A percentile compares a stretch with the other conserved stretches of the same genome.
phyloP scores from a whole-genome alignment of 2,888 invertebrate genomes.

The Cerceris rybyensis region DNA sequence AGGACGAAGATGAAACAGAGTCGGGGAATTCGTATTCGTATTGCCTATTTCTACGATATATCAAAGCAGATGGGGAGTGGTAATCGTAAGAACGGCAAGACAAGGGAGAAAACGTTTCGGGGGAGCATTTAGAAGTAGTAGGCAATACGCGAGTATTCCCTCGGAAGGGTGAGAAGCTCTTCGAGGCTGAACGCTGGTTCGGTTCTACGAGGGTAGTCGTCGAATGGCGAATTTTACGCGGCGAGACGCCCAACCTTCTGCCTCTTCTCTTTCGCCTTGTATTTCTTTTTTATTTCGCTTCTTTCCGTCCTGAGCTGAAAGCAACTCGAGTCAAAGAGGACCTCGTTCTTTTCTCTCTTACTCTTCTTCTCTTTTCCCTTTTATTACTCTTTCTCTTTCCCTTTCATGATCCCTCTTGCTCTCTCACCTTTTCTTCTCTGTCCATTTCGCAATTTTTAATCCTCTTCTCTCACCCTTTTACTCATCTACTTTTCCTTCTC shows the following conservation, averaged over 20 bases:
- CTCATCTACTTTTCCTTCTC: no score
- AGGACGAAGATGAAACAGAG: neutral
- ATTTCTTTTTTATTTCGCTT: constrained; percentile 7
- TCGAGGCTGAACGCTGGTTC: constrained; percentile 16
- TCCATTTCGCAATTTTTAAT: neutral
- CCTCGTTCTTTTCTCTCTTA: neutral
- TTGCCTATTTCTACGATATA: constrained; percentile 61
- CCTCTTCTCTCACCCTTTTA: neutral
- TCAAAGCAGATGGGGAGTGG: constrained; percentile 44
- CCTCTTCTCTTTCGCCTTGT: constrained; percentile 14
- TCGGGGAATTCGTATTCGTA: constrained; percentile 55
- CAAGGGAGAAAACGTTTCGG: constrained; percentile 52
- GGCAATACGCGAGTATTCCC: constrained; percentile 9
- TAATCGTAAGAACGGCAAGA: constrained; percentile 45
- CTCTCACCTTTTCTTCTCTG: no score
- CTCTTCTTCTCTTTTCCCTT: neutral
- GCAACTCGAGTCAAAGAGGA: constrained; percentile 3
- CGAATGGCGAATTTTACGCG: constrained; percentile 34
- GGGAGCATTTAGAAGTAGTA: constrained; percentile 56
- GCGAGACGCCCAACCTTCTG: constrained; percentile 22
- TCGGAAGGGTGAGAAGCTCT: constrained; percentile 51
- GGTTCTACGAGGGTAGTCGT: constrained; percentile 25
- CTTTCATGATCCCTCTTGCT: neutral
- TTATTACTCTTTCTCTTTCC: constrained; percentile 22
- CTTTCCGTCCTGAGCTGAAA: neutral